Percentiles rank a stretch among this genome's conserved stretches.
phyloP scores from a whole-genome alignment of 2,113 vertebrate genomes.

The Artemisiospiza belli region DNA sequence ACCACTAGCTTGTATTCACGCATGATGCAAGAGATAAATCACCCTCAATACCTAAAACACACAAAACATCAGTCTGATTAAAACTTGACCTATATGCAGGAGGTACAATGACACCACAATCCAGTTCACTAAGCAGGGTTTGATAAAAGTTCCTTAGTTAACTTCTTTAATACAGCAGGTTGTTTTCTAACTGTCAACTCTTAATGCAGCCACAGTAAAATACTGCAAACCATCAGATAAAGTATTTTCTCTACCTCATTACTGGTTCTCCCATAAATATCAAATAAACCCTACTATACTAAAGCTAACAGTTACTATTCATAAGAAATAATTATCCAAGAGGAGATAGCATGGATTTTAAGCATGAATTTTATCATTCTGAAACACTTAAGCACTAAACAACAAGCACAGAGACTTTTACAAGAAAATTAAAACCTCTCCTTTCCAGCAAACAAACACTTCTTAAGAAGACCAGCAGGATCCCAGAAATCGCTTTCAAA shows the following conservation, averaged over 20 bases:
- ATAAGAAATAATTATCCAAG: neutral
- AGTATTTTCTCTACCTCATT: neutral
- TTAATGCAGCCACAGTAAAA: neutral
- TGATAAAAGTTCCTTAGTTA: neutral
- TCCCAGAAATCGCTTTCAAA: neutral
- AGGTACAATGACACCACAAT: neutral
- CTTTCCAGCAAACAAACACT: neutral
- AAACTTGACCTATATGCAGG: neutral
- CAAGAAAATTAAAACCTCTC: neutral
- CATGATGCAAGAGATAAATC: slow-evolving; percentile 80
- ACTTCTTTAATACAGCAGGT: neutral
- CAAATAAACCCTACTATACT: neutral
- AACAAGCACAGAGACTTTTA: neutral
- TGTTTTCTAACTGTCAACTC: neutral
- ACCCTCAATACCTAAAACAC: slow-evolving; percentile 69
- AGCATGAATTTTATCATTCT: neutral
- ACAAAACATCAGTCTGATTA: neutral
- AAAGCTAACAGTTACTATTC: neutral
- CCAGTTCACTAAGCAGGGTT: neutral
- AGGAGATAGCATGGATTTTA: neutral
- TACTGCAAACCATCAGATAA: neutral
- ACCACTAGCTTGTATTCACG: slow-evolving; percentile 93
- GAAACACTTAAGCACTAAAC: neutral
- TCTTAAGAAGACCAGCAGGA: neutral
- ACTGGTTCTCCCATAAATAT: neutral